Conservation (phyloP, 2,797 vertebrate genomes). For the Pogonophryne albipinna region DNA sequence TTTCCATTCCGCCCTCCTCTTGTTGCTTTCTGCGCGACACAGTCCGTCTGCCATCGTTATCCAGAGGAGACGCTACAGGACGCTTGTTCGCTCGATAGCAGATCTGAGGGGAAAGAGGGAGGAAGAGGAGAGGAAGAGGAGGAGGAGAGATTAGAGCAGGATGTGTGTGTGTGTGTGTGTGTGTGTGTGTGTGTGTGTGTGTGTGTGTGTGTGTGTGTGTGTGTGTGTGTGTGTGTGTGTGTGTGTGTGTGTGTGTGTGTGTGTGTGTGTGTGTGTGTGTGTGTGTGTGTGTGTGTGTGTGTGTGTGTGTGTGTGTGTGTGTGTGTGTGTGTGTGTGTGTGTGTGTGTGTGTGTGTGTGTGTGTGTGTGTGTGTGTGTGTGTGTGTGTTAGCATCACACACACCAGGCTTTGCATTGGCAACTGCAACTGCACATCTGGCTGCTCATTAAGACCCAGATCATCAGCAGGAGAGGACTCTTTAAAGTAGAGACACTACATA, state of each 20-base stretch:
- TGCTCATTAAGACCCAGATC: slow-evolving; percentile 65
- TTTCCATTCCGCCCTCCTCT: slow-evolving; percentile 51
- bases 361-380: too few species aligned
- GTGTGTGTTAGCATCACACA: too few species aligned
- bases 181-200: too few species aligned
- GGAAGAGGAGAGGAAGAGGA: not conserved
- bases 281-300: too few species aligned
- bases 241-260: too few species aligned
- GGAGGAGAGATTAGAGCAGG: slow-evolving; percentile 27
- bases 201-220: too few species aligned
- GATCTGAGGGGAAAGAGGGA: slow-evolving; percentile 37
- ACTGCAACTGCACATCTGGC: slow-evolving; percentile 68
- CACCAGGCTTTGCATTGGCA: slow-evolving; percentile 43
- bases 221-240: slow-evolving; percentile 12
- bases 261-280: fast-evolving
- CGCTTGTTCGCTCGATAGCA: slow-evolving; percentile 50
- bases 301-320: too few species aligned
- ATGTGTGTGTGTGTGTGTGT: too few species aligned
- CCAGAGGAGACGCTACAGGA: slow-evolving; percentile 45
- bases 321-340: too few species aligned
- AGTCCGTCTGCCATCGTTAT: slow-evolving; percentile 56
- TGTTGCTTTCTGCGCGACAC: slow-evolving; percentile 47
- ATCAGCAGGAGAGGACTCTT: slow-evolving; percentile 27
- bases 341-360: too few species aligned
- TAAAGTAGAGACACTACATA: not conserved